Percentiles rank a stretch among this genome's conserved stretches.
Evolutionary conservation across 2,113 vertebrate species (phyloP).

Genomic region (Percina caprodes): DNA sequence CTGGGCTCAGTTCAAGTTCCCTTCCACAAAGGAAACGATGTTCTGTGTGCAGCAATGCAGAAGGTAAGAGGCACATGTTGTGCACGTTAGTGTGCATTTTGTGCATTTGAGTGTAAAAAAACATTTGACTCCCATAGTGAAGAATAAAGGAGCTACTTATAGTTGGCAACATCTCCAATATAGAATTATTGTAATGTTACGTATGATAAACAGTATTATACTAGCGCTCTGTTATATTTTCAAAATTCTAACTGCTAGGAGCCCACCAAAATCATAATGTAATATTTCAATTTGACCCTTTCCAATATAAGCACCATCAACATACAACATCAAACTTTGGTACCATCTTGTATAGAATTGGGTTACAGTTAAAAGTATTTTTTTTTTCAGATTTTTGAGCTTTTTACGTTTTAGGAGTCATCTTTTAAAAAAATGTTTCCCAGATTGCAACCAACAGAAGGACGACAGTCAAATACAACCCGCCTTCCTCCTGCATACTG

Average conservation of each 20-base stretch:
- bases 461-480: conserved; percentile 98
- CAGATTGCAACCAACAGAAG: conserved; percentile 97
- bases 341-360: neutral
- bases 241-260: neutral
- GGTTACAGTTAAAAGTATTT: neutral
- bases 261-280: too few relatives aligned
- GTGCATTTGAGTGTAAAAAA: neutral
- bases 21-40: conserved; percentile 97
- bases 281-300: neutral
- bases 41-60: conserved; percentile 98
- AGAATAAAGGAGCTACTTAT: neutral
- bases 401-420: neutral
- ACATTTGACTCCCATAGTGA: too few relatives aligned
- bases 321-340: neutral
- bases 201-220: neutral
- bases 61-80: conserved; percentile 85
- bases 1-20: conserved; percentile 97
- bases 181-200: neutral
- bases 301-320: neutral
- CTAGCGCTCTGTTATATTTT: neutral
- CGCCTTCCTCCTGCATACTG: conserved; percentile 93
- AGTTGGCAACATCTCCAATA: neutral
- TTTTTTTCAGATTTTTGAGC: neutral
- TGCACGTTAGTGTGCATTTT: neutral
- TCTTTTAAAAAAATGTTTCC: neutral